Evolutionary conservation across 2,113 vertebrate species (phyloP).

Genomic region (Balaeniceps rex): DNA sequence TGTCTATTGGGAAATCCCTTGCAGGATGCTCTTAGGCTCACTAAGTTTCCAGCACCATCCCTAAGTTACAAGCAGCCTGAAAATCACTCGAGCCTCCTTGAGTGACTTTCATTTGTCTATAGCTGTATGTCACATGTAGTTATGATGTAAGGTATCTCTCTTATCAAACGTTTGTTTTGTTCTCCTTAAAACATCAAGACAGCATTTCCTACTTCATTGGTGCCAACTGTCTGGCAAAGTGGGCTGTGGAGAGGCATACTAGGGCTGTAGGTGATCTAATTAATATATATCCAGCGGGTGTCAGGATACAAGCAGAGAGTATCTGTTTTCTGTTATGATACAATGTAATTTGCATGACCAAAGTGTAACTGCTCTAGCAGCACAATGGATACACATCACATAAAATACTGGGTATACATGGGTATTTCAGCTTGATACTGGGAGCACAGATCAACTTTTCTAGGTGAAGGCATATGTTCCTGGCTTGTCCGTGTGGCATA

Average conservation of each 20-base stretch:
- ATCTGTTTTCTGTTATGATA: neutral
- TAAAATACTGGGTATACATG: neutral
- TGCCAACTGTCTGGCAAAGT: neutral
- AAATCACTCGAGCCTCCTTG: neutral
- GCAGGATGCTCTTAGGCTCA: rapidly evolving
- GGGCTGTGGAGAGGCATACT: neutral
- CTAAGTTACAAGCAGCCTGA: neutral
- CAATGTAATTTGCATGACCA: rapidly evolving
- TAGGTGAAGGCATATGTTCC: neutral
- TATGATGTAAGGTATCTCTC: rapidly evolving
- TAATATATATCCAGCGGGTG: rapidly evolving
- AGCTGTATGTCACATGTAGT: too few relatives aligned
- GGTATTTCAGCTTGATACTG: neutral
- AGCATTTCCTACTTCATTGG: neutral
- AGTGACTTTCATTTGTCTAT: neutral
- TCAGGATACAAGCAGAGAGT: neutral
- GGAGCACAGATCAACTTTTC: neutral
- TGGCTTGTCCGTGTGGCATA: neutral
- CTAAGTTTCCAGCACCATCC: neutral
- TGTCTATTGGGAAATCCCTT: rapidly evolving
- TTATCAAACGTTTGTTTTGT: neutral
- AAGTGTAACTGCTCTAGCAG: neutral
- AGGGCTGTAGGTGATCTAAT: neutral
- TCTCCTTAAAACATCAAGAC: neutral
- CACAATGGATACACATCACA: neutral